Percentiles rank a stretch among this genome's conserved stretches.
phyloP scores from a whole-genome alignment of 2,888 invertebrate species.

The Timandra comae region DNA sequence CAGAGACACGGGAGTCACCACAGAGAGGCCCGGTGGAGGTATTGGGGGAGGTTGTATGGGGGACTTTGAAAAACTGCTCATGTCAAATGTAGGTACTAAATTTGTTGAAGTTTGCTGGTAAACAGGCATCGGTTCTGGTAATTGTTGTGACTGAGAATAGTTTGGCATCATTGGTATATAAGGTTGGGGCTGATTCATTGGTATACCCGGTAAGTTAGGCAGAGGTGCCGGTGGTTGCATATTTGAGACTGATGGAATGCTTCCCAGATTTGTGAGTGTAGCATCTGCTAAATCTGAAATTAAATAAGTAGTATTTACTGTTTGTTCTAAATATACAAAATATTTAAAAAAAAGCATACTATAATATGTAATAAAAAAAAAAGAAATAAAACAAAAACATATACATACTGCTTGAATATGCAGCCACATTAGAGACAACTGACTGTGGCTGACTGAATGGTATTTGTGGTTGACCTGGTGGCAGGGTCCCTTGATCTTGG shows the following conservation, averaged over 20 bases:
- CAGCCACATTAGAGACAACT: conserved; percentile 64
- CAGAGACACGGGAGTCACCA: conserved; percentile 82
- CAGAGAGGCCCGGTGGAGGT: conserved; percentile 50
- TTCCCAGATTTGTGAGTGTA: conserved; percentile 66
- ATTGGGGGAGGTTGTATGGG: conserved; percentile 53
- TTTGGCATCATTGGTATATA: conserved; percentile 72
- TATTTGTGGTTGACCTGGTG: conserved; percentile 25
- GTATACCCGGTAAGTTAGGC: conserved; percentile 68
- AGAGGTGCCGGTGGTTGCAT: conserved; percentile 73
- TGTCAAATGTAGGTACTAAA: conserved; percentile 64
- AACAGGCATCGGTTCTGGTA: conserved; percentile 6
- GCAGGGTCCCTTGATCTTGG: conserved; percentile 13
- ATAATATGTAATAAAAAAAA: conserved; percentile 1
- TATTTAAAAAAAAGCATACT: not conserved
- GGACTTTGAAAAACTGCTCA: conserved; percentile 53
- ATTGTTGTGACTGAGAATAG: conserved; percentile 48
- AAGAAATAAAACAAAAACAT: not conserved
- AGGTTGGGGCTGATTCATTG: conserved; percentile 73
- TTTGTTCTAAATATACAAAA: too few relatives aligned
- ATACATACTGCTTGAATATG: conserved; percentile 70
- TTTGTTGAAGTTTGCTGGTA: conserved; percentile 33
- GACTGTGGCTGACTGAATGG: conserved; percentile 51
- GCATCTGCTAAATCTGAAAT: conserved; percentile 67
- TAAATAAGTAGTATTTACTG: conserved; percentile 2
- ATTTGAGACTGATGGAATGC: conserved; percentile 67